phyloP scores from a whole-genome alignment of 2,797 vertebrate genomes.

The Pangasius krempfi region DNA sequence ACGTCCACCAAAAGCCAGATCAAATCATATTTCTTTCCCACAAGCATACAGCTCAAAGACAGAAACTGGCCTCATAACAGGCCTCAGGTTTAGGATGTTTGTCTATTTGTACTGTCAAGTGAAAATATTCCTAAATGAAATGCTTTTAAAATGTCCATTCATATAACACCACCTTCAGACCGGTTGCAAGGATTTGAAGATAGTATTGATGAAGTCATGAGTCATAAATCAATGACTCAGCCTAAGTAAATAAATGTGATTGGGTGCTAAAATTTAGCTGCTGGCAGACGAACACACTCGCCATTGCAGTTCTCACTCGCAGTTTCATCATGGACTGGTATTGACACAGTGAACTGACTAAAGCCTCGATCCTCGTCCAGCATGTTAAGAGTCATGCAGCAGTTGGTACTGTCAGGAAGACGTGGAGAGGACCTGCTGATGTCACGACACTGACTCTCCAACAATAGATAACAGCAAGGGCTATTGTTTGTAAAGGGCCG shows the following conservation, averaged over 20 bases:
- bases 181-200: neutral
- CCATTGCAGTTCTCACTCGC: neutral
- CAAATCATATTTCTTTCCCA: slow-evolving; percentile 2
- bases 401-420: slow-evolving; percentile 56
- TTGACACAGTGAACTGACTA: slow-evolving; percentile 23
- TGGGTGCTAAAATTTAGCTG: slow-evolving; percentile 21
- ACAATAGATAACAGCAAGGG: slow-evolving; percentile 42
- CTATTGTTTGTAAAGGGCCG: slow-evolving; percentile 49
- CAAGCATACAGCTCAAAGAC: neutral
- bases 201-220: slow-evolving; percentile 35
- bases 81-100: neutral
- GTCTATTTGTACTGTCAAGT: neutral
- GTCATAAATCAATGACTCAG: slow-evolving; percentile 17
- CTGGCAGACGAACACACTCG: slow-evolving; percentile 25
- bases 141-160: slow-evolving; percentile 12
- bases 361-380: slow-evolving; percentile 7
- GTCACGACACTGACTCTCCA: slow-evolving; percentile 41
- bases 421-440: slow-evolving; percentile 54
- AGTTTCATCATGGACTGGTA: slow-evolving; percentile 11
- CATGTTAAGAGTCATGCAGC: slow-evolving; percentile 31
- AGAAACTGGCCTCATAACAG: slow-evolving; percentile 11
- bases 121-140: slow-evolving; percentile 1
- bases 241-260: slow-evolving; percentile 24
- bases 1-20: slow-evolving; percentile 13
- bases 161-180: neutral